These are phyloP conservation scores for Myotis planiceps DNA, from an alignment of 2,797 vertebrate species.

Conservation along the genomic window DNA sequence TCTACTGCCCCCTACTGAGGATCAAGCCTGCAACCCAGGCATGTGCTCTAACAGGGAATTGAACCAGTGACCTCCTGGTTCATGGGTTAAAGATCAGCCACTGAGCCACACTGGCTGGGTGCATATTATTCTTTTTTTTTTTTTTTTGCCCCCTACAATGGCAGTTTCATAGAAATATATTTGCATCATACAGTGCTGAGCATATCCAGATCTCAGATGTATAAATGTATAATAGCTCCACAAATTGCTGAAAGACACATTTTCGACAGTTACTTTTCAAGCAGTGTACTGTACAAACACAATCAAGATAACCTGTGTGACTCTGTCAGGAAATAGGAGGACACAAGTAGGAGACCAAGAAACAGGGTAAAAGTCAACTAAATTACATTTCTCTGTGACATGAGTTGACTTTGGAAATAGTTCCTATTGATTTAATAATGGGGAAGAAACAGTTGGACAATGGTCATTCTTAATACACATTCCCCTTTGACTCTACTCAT, in stretches of 20 bases:
- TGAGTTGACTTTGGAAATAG: background rate
- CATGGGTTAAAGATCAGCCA: no score
- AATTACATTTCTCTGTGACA: background rate
- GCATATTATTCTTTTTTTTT: no score
- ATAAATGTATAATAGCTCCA: background rate
- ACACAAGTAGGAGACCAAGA: background rate
- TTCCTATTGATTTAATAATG: background rate
- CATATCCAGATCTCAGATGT: background rate
- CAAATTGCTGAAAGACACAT: background rate
- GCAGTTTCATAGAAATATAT: background rate
- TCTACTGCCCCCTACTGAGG: no score
- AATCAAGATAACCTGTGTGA: background rate
- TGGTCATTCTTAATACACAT: background rate
- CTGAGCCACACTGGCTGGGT: no score
- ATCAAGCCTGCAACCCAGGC: no score
- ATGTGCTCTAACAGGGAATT: no score
- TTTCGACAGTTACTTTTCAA: background rate
- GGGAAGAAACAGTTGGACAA: background rate
- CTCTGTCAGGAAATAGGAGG: background rate
- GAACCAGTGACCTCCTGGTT: no score
- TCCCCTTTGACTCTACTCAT: background rate
- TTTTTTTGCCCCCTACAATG: background rate
- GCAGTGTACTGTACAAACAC: background rate
- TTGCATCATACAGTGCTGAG: background rate
- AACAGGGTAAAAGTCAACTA: background rate